Conservation (phyloP, 2,888 invertebrate species). For the Eristalis intricaria region DNA sequence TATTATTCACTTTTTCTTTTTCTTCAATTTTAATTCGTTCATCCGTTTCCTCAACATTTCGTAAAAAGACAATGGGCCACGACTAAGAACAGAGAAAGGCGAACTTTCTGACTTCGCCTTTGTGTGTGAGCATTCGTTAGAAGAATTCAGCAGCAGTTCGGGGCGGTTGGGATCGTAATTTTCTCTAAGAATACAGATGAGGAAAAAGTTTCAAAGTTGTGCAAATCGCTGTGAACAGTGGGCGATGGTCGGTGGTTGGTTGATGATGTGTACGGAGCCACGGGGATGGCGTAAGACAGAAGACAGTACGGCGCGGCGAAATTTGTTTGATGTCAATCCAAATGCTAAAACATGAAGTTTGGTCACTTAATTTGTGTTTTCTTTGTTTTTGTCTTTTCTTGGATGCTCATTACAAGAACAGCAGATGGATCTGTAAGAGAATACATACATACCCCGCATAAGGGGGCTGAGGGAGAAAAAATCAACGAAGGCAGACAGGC, state of each 20-base stretch:
- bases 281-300: not conserved
- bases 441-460: not conserved
- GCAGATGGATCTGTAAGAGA: not conserved
- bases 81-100: slow-evolving; percentile 10
- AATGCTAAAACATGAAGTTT: slow-evolving; percentile 61
- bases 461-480: not conserved
- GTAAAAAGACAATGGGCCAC: slow-evolving; percentile 32
- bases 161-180: slow-evolving; percentile 26
- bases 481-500: not conserved
- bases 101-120: slow-evolving; percentile 60
- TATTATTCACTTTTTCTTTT: slow-evolving; percentile 65
- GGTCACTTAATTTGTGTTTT: slow-evolving; percentile 58
- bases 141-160: slow-evolving; percentile 24
- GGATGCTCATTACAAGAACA: not conserved
- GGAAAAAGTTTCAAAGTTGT: slow-evolving; percentile 53
- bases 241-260: not conserved
- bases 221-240: slow-evolving; percentile 27
- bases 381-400: not conserved
- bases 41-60: slow-evolving; percentile 23
- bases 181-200: slow-evolving; percentile 45
- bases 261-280: not conserved
- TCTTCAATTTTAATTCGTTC: slow-evolving; percentile 61
- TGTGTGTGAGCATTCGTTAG: slow-evolving; percentile 48
- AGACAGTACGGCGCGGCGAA: not conserved
- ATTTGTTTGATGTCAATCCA: slow-evolving; percentile 62